Percentiles rank a stretch among this genome's conserved stretches.
Conservation (phyloP, 2,888 invertebrate species). For the Orthonevra nobilis region DNA sequence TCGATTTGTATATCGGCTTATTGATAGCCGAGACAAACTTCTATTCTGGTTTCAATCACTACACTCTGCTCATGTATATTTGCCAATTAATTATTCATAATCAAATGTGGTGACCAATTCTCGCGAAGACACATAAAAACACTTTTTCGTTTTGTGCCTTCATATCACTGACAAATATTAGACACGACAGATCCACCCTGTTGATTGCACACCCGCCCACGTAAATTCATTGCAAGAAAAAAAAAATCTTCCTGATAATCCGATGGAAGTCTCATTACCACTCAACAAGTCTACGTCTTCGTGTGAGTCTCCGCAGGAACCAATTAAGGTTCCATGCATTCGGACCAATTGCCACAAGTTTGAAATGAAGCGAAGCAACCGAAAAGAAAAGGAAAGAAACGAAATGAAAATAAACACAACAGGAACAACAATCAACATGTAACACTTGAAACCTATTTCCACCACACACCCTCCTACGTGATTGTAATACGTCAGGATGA, state of each 20-base stretch:
- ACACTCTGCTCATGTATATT: neutral
- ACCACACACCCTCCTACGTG: constrained; percentile 35
- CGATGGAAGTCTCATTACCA: constrained; percentile 13
- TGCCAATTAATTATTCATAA: constrained; percentile 6
- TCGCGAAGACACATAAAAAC: too few relatives aligned
- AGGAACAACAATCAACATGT: constrained; percentile 14
- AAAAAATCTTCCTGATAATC: constrained; percentile 5
- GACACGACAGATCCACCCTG: too few relatives aligned
- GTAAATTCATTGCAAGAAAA: too few relatives aligned
- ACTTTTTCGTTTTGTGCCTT: too few relatives aligned
- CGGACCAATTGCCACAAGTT: constrained; percentile 52
- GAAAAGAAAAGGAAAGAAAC: constrained; percentile 10
- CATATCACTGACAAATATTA: too few relatives aligned
- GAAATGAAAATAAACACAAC: neutral
- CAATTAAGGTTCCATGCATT: constrained; percentile 47
- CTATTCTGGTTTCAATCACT: neutral
- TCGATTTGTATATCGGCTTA: too few relatives aligned
- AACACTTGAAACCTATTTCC: constrained; percentile 23
- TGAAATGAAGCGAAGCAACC: neutral
- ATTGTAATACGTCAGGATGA: constrained; percentile 47
- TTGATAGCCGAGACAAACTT: constrained; percentile 5
- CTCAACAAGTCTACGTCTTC: constrained; percentile 32
- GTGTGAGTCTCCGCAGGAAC: constrained; percentile 9
- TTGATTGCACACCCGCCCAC: too few relatives aligned
- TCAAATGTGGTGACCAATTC: neutral